Evolutionary conservation across 1,140 invertebrate species (phyloP).

Genomic region (Heliconius hermathena): DNA sequence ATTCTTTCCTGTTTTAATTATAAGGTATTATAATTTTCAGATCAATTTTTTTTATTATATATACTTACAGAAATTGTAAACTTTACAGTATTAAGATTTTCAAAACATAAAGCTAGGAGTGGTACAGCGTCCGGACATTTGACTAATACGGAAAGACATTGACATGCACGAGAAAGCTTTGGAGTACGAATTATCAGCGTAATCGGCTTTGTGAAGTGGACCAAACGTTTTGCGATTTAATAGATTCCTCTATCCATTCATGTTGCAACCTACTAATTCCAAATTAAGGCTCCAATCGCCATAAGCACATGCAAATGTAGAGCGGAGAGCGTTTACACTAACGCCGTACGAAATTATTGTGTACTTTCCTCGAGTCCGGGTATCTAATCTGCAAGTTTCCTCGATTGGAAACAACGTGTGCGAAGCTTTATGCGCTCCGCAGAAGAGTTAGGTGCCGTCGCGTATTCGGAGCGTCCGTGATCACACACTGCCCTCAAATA

Average conservation of each 20-base stretch:
- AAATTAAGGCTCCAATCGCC: slow-evolving; percentile 49
- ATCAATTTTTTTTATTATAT: no score
- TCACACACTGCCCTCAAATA: slow-evolving; percentile 27
- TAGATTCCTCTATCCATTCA: slow-evolving; percentile 39
- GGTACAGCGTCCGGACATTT: background rate
- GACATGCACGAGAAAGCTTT: background rate
- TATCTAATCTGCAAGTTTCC: slow-evolving; percentile 50
- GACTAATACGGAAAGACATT: background rate
- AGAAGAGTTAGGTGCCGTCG: slow-evolving; percentile 36
- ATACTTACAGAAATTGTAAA: no score
- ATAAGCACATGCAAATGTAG: slow-evolving; percentile 44
- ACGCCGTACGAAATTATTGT: slow-evolving; percentile 51
- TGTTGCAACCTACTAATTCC: slow-evolving; percentile 48
- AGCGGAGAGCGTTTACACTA: slow-evolving; percentile 49
- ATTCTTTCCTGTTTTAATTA: no score
- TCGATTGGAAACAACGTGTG: slow-evolving; percentile 44
- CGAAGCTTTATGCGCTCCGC: slow-evolving; percentile 43
- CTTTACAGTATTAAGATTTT: no score
- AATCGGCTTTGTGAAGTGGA: slow-evolving; percentile 10
- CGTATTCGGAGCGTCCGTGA: slow-evolving; percentile 23
- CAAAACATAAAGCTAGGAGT: background rate
- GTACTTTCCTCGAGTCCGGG: slow-evolving; percentile 49
- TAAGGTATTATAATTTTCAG: no score
- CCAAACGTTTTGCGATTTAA: slow-evolving; percentile 39
- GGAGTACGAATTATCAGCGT: slow-evolving; percentile 1